Percentiles rank a stretch among this genome's conserved stretches.
Evolutionary conservation across 2,888 invertebrate species (phyloP).

Genomic region (Meloe dianella): DNA sequence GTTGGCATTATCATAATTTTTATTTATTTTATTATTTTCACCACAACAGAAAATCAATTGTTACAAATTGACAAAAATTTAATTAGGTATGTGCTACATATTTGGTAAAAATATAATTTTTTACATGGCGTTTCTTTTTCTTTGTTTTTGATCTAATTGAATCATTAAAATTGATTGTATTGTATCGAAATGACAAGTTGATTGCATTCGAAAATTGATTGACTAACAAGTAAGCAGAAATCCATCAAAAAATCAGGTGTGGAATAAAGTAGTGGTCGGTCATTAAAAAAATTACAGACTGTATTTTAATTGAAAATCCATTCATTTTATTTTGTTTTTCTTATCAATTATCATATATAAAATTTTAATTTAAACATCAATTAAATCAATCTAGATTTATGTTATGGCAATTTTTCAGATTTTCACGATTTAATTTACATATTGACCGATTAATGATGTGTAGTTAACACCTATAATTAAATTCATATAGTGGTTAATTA

Average conservation of each 20-base stretch:
- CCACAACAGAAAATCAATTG: neutral
- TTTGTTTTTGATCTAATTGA: too few relatives aligned
- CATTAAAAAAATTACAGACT: neutral
- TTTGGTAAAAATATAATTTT: neutral
- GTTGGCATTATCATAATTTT: too few relatives aligned
- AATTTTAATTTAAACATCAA: neutral
- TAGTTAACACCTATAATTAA: neutral
- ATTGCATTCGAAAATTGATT: neutral
- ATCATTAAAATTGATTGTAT: neutral
- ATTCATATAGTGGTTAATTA: neutral
- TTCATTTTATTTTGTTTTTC: neutral
- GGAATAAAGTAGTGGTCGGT: neutral
- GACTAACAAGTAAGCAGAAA: neutral
- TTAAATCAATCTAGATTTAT: neutral
- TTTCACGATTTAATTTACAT: neutral
- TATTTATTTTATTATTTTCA: neutral
- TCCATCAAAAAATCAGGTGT: neutral
- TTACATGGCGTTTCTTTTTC: too few relatives aligned
- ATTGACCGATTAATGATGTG: neutral
- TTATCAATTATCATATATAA: neutral
- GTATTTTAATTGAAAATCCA: neutral
- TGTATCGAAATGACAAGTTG: neutral
- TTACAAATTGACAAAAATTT: neutral
- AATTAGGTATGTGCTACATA: neutral
- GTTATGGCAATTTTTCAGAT: neutral